Percentiles rank a stretch among this genome's conserved stretches.
Conservation (phyloP, 2,113 vertebrate genomes). For the Pitta sordida region DNA sequence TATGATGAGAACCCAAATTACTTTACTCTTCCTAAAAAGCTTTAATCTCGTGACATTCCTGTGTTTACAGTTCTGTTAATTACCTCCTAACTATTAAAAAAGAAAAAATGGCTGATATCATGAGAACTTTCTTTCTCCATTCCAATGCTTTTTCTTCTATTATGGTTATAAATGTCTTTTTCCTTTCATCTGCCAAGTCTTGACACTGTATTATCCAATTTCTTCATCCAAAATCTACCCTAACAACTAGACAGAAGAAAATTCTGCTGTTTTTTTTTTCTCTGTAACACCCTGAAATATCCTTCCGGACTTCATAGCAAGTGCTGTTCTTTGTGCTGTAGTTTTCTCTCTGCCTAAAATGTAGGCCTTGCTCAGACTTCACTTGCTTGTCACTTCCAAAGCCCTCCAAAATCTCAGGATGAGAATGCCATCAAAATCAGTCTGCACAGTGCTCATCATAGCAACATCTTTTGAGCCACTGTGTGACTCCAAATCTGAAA, state of each 20-base stretch:
- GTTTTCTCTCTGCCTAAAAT: neutral
- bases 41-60: neutral
- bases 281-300: neutral
- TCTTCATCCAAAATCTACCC: neutral
- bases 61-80: neutral
- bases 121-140: neutral
- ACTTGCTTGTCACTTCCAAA: neutral
- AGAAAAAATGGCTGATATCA: neutral
- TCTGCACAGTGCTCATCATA: neutral
- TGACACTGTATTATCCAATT: neutral
- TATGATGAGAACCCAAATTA: neutral
- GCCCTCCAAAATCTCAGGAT: neutral
- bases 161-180: neutral
- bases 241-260: neutral
- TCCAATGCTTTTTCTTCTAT: neutral
- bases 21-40: neutral
- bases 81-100: neutral
- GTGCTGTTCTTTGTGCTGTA: neutral
- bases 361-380: neutral
- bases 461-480: neutral
- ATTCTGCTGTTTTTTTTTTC: neutral
- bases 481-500: neutral
- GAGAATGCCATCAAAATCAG: neutral
- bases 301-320: accelerated
- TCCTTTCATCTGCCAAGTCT: neutral